Base-by-base conservation (phyloP, 2,888 invertebrate species). In the Vesta saturnalis region DNA sequence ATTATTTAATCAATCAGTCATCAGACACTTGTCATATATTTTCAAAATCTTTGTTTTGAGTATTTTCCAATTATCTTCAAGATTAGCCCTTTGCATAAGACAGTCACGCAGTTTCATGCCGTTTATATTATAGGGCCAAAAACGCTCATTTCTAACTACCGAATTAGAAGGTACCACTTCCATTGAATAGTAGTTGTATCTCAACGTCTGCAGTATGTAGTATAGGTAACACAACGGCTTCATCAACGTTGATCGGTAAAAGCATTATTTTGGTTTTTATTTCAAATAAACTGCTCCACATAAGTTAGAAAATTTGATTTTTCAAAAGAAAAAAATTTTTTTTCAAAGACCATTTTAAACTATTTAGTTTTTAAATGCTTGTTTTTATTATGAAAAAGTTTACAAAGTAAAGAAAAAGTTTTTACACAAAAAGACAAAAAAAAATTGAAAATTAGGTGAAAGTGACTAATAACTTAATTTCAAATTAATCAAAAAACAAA, bases 261-360 rank as follows among this genome's bases (percentile, higher is more conserved):
- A 43, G 43, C 43, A 43, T 43, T 43, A 43, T 43, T 43, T 43
- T 43, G 43, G 43, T 43, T 43, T 43, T 43, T 43, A 43, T 43
- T 43, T 43, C 43, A 43, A 12, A 43, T 43, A 43, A 43, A n/a
- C n/a, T n/a, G n/a, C n/a, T n/a, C n/a, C n/a, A n/a, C n/a, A n/a
- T n/a, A n/a, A n/a, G n/a, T n/a, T n/a, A n/a, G n/a, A n/a, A n/a
- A n/a, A n/a, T n/a, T n/a, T n/a, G n/a, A n/a, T n/a, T n/a, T n/a
- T n/a, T n/a, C n/a, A n/a, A n/a, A n/a, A n/a, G n/a, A n/a, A n/a
- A n/a, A n/a, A n/a, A n/a, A n/a, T n/a, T n/a, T n/a, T n/a, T n/a
- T n/a, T n/a, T n/a, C n/a, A n/a, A n/a, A n/a, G n/a, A n/a, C n/a
- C n/a, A n/a, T n/a, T n/a, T n/a, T n/a, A n/a, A n/a, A n/a, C n/a